Evolutionary conservation across 1,140 invertebrate species (phyloP).

Genomic region (Monomorium pharaonis): DNA sequence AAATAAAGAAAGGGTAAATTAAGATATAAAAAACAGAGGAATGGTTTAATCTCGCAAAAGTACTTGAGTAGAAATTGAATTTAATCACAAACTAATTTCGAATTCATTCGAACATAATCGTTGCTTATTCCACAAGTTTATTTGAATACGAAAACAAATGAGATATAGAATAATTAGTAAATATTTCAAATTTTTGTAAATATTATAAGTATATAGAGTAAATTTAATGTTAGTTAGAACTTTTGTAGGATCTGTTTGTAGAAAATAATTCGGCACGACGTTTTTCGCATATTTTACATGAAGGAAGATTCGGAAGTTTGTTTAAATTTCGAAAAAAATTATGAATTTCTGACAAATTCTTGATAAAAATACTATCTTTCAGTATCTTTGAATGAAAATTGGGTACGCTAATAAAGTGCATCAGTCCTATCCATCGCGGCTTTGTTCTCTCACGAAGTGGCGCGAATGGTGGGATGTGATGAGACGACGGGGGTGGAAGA

Average conservation of each 20-base stretch:
- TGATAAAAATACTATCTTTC: background rate
- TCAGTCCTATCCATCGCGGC: background rate
- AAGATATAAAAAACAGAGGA: background rate
- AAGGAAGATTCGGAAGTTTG: background rate
- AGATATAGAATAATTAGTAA: background rate
- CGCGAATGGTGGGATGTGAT: slow-evolving; percentile 14
- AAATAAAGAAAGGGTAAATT: background rate
- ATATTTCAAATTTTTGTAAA: background rate
- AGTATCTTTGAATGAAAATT: background rate
- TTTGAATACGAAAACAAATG: background rate
- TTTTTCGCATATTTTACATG: background rate
- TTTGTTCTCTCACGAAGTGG: slow-evolving; percentile 40
- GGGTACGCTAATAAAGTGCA: slow-evolving; percentile 32
- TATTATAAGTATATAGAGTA: background rate
- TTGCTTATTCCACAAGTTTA: background rate
- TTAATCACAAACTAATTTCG: background rate
- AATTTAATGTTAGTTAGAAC: background rate
- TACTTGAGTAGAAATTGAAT: background rate
- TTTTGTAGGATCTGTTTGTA: background rate
- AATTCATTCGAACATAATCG: background rate
- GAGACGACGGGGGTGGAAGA: slow-evolving; percentile 37
- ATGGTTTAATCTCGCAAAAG: background rate
- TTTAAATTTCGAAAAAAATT: background rate
- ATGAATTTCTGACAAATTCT: slow-evolving; percentile 17
- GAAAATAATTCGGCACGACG: background rate